Evolutionary conservation across 2,113 vertebrate species (phyloP).

Genomic region (Agapornis roseicollis): DNA sequence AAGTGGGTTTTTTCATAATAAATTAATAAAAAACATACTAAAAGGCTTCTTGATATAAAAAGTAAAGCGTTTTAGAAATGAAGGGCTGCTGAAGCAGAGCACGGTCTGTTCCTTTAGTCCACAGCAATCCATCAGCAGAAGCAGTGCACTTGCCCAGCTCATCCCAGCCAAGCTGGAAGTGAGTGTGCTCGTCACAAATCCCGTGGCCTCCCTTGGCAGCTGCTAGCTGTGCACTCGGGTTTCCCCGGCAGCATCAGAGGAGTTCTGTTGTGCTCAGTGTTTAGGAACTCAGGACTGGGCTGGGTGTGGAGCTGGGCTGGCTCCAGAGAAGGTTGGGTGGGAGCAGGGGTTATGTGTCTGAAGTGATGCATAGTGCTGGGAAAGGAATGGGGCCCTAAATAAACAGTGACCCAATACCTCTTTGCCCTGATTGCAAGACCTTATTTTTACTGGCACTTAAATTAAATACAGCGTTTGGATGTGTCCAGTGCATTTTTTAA

Average conservation of each 20-base stretch:
- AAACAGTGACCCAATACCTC: background rate
- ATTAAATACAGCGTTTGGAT: background rate
- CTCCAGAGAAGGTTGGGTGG: background rate
- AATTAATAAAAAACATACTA: background rate
- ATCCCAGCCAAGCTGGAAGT: background rate
- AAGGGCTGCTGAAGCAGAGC: background rate
- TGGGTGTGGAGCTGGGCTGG: background rate
- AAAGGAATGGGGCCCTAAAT: background rate
- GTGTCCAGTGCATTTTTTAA: background rate
- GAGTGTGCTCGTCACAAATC: rapidly evolving
- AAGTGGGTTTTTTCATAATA: background rate
- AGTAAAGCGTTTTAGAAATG: background rate
- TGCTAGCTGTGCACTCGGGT: rapidly evolving
- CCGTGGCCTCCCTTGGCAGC: background rate
- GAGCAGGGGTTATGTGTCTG: background rate
- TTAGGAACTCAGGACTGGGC: background rate
- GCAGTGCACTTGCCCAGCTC: rapidly evolving
- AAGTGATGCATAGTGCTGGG: background rate
- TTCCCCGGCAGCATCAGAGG: background rate
- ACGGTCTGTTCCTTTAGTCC: rapidly evolving
- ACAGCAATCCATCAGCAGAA: rapidly evolving
- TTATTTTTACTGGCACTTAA: background rate
- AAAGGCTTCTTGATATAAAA: background rate
- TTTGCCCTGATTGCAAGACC: background rate
- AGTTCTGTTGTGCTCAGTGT: rapidly evolving